Evolutionary conservation across 2,888 invertebrate genomes (phyloP).

Genomic region (Chydorus sphaericus): DNA sequence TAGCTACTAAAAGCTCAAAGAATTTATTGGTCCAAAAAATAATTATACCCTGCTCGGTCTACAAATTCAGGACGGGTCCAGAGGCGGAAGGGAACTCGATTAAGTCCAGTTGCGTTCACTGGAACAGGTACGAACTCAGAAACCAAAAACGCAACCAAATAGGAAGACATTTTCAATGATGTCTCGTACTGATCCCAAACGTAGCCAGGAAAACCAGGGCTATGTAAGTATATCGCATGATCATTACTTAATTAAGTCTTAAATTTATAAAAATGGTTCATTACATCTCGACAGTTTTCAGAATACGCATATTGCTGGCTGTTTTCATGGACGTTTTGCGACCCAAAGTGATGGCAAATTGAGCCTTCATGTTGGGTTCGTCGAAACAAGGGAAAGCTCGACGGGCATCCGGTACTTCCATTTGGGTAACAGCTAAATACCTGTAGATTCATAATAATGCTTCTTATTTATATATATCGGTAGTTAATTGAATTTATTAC

Average conservation of each 20-base stretch:
- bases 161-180: slow-evolving; percentile 36
- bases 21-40: neutral
- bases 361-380: slow-evolving; percentile 27
- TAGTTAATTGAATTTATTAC: slow-evolving; percentile 32
- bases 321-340: slow-evolving; percentile 23
- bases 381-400: slow-evolving; percentile 28
- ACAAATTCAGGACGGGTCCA: neutral
- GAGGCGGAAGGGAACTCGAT: neutral
- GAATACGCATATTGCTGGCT: slow-evolving; percentile 21
- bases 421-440: slow-evolving; percentile 29
- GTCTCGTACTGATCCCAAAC: slow-evolving; percentile 1
- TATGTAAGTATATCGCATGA: no score
- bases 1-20: neutral
- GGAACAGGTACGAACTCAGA: slow-evolving; percentile 26
- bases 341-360: slow-evolving; percentile 24
- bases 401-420: slow-evolving; percentile 23
- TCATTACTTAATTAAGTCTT: neutral
- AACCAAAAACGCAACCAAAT: slow-evolving; percentile 37
- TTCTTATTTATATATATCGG: neutral
- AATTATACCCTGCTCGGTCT: neutral
- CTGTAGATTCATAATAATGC: slow-evolving; percentile 13
- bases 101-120: neutral
- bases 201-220: neutral
- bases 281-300: slow-evolving; percentile 16
- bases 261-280: no score